Evolutionary conservation across 1,140 invertebrate genomes (phyloP), one percentile per base, ranked within the genome.

Genomic region (Rhyzopertha dominica): DNA sequence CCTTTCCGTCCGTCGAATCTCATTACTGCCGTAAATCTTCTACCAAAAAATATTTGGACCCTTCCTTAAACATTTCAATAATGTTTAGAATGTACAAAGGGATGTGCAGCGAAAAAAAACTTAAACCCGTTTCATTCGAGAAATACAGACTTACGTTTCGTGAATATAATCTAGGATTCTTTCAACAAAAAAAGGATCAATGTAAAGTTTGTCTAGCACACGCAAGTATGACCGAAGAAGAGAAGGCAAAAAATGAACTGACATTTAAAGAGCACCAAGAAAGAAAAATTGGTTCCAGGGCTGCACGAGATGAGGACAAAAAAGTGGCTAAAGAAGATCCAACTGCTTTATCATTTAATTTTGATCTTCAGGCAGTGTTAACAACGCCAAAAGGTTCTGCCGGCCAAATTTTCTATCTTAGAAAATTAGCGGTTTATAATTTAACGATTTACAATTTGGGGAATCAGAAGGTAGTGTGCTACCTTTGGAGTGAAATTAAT

Each of bases 371-470:
- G 41, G 63, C 65, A 43, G 63, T 66, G 14, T 30, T 68, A 26
- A 42, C 45, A 36, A 54, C 24, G 20, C 62, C 67, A 8, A 57
- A 51, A 40, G 57, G 57, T 7, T 48, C 68, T 16, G 52, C 59
- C 30, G 61, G 56, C 37, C 49, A 47, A 19, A 66, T 68, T 40
- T 70, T 60, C 42, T 71, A 70, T 47, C 64, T 62, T 43, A 58
- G 56, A 16, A 74, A 72, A 45, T 34, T 75, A 22, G 54, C 59
- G 24, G 52, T 65, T n/a, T 68, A 66, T 34, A 74, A 74, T 56
- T 68, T 70, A 12, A 74, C 70, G 3, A 44, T 67, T 22, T 68
- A n/a, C n/a, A n/a, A n/a, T n/a, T n/a, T n/a, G n/a, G n/a, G n/a
- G n/a, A n/a, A n/a, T n/a, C n/a, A n/a, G n/a, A n/a, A n/a, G n/a